Percentiles rank a stretch among this genome's conserved stretches.
Conservation (phyloP, 37 sponge, comb jelly and placozoan species). For the Aphrocallistes beatrix region DNA sequence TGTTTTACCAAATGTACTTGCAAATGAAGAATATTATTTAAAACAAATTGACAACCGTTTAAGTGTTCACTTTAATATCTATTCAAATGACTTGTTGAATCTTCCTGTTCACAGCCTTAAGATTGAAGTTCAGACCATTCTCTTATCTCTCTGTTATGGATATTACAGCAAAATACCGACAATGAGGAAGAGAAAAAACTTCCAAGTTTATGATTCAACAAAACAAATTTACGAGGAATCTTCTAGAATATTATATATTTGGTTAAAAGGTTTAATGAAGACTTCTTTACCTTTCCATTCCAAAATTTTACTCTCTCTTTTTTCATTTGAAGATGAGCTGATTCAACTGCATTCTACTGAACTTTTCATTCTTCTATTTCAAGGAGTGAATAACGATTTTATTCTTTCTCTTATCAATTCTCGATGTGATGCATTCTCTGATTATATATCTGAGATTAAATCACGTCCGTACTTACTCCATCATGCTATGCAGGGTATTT, state of each 20-base stretch:
- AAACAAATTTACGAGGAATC: no score
- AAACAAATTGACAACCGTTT: neutral
- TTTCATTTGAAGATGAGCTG: neutral
- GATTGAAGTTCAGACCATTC: neutral
- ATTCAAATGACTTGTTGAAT: neutral
- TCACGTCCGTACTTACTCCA: neutral
- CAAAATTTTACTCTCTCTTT: neutral
- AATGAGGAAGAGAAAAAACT: no score
- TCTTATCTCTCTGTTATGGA: neutral
- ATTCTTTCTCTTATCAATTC: neutral
- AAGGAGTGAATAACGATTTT: neutral
- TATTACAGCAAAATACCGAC: no score
- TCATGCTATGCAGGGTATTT: neutral
- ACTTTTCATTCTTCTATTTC: neutral
- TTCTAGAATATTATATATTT: no score
- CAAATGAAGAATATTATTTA: no score
- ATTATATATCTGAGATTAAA: neutral
- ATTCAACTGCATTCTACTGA: neutral
- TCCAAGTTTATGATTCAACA: no score
- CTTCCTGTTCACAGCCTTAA: neutral
- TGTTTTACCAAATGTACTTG: neutral
- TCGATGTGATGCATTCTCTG: neutral
- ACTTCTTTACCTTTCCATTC: neutral
- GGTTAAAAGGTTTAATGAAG: no score
- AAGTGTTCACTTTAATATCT: no score